These are phyloP conservation scores for Gephyroberyx darwinii DNA, from an alignment of 2,797 vertebrate genomes.

Conservation along the genomic window DNA sequence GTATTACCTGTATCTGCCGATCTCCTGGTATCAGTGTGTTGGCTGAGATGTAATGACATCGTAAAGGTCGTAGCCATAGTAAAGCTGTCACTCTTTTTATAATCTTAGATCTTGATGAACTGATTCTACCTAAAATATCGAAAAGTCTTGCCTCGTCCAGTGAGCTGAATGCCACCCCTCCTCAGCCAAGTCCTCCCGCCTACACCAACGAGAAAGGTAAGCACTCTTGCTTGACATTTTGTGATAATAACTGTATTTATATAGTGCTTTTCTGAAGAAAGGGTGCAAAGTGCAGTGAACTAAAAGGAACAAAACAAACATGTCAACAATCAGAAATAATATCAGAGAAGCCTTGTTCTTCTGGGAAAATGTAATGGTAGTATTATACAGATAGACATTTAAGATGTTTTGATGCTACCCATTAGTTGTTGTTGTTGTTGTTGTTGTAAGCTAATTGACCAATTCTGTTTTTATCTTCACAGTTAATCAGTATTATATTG, in stretches of 20 bases:
- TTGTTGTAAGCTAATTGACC: not conserved
- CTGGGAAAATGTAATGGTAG: too few relatives aligned
- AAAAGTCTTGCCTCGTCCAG: constrained; percentile 44
- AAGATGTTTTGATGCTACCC: not conserved
- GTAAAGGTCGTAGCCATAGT: not conserved
- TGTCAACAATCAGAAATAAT: too few relatives aligned
- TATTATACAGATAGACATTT: not conserved
- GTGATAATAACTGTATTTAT: too few relatives aligned
- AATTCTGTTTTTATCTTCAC: constrained; percentile 11
- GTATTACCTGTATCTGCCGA: too few relatives aligned
- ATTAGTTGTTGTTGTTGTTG: not conserved
- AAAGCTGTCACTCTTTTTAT: not conserved
- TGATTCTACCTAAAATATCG: constrained; percentile 73
- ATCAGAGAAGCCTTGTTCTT: too few relatives aligned
- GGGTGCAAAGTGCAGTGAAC: too few relatives aligned
- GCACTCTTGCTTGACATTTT: not conserved
- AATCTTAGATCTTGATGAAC: constrained; percentile 77
- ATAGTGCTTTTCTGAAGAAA: too few relatives aligned
- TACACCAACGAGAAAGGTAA: constrained; percentile 78
- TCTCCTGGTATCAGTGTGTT: too few relatives aligned
- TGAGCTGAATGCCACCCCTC: constrained; percentile 29
- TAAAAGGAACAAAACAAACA: too few relatives aligned
- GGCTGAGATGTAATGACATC: too few relatives aligned
- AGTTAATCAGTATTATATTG: constrained; percentile 60
- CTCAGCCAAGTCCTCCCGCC: constrained; percentile 68